phyloP scores from a whole-genome alignment of 2,113 vertebrate species.

The Antechinus stuartii region DNA sequence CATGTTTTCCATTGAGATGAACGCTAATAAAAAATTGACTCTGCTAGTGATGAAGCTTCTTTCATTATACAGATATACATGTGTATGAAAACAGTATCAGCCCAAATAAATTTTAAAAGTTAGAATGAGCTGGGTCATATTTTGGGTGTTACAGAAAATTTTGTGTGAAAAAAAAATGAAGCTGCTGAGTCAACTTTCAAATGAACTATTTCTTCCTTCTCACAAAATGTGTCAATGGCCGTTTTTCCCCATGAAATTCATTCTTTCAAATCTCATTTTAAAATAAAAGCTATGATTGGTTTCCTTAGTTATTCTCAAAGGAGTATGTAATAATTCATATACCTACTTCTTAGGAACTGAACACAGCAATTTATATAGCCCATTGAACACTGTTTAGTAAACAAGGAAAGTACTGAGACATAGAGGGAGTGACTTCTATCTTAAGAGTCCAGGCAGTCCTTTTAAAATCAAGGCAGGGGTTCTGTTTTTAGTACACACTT shows the following conservation, averaged over 20 bases:
- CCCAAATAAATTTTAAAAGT: not conserved
- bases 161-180: not conserved
- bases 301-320: not conserved
- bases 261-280: not conserved
- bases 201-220: not conserved
- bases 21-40: not conserved
- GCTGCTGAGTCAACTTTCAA: not conserved
- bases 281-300: not conserved
- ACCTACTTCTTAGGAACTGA: conserved; percentile 59
- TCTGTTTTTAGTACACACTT: conserved; percentile 90
- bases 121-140: not conserved
- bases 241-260: not conserved
- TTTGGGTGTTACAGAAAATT: not conserved
- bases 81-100: not conserved
- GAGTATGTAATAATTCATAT: conserved; percentile 23
- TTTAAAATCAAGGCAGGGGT: conserved; percentile 80
- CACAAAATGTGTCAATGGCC: not conserved
- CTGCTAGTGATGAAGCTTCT: not conserved
- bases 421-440: conserved; percentile 73
- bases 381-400: conserved; percentile 86
- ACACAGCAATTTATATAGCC: conserved; percentile 77
- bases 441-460: conserved; percentile 67
- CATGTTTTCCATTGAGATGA: not conserved
- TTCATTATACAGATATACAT: not conserved
- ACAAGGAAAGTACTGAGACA: conserved; percentile 64